Percentiles rank a stretch among this genome's conserved stretches.
Evolutionary conservation across 1,140 invertebrate species (phyloP).

Genomic region (Lineus longissimus): DNA sequence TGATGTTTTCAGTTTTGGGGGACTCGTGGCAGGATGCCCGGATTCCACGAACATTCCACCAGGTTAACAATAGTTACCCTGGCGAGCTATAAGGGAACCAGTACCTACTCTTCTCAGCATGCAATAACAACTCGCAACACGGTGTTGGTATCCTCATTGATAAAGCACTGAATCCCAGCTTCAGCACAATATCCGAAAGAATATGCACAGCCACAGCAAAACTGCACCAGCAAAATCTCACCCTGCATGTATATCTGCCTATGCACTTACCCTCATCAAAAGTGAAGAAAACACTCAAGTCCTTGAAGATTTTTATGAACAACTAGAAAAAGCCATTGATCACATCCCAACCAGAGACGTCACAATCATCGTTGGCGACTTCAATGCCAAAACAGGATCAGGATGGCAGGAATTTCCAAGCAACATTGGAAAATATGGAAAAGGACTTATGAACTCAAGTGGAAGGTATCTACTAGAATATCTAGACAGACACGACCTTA

Average conservation of each 20-base stretch:
- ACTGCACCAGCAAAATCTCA: not conserved
- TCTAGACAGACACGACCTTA: not conserved
- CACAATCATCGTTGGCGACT: not conserved
- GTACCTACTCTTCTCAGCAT: not conserved
- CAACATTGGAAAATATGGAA: not conserved
- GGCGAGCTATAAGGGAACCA: not conserved
- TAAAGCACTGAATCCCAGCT: not conserved
- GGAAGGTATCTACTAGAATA: not conserved
- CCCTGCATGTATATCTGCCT: not conserved
- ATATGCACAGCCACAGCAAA: not conserved
- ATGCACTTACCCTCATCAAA: not conserved
- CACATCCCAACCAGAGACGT: not conserved
- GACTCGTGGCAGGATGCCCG: too few relatives aligned
- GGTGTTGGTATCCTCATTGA: not conserved
- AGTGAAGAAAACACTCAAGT: not conserved
- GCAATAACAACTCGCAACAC: not conserved
- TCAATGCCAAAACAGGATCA: not conserved
- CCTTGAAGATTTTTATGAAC: not conserved
- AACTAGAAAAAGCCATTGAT: not conserved
- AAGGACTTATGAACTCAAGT: not conserved
- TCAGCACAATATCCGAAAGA: not conserved
- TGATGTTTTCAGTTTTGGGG: too few relatives aligned
- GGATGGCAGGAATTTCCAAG: not conserved
- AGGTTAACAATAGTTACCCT: not conserved
- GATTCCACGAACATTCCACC: too few relatives aligned